phyloP scores from a whole-genome alignment of 2,113 vertebrate species.

The Gasterosteus aculeatus region DNA sequence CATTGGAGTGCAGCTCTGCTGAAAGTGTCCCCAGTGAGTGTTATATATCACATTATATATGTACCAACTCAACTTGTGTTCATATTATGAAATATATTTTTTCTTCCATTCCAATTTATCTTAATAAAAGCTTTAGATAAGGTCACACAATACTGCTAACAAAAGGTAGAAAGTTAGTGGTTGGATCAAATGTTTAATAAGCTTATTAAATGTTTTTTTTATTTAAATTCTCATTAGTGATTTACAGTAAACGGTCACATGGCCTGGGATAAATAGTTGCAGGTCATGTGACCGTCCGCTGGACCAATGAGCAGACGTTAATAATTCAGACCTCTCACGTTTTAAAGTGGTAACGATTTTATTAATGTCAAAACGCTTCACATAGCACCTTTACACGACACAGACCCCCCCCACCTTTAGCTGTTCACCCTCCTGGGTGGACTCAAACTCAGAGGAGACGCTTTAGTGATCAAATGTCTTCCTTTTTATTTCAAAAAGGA shows the following conservation, averaged over 20 bases:
- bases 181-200: not conserved
- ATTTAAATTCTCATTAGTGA: not conserved
- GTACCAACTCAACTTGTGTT: too few relatives aligned
- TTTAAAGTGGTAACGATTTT: slow-evolving; percentile 59
- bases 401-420: not conserved
- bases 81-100: too few relatives aligned
- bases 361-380: slow-evolving; percentile 62
- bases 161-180: too few relatives aligned
- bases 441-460: slow-evolving; percentile 22
- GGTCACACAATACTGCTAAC: too few relatives aligned
- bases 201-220: not conserved
- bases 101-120: too few relatives aligned
- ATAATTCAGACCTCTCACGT: not conserved
- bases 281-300: not conserved
- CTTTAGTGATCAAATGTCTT: slow-evolving; percentile 41
- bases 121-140: too few relatives aligned
- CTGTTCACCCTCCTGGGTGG: slow-evolving; percentile 1
- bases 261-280: not conserved
- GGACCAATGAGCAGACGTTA: not conserved
- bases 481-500: slow-evolving; percentile 53
- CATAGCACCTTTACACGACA: slow-evolving; percentile 58
- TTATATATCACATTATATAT: not conserved
- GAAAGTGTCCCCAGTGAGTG: not conserved
- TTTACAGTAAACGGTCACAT: not conserved
- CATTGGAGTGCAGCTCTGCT: too few relatives aligned